phyloP scores from a whole-genome alignment of 2,113 vertebrate species.

The Campylomormyrus numenius region DNA sequence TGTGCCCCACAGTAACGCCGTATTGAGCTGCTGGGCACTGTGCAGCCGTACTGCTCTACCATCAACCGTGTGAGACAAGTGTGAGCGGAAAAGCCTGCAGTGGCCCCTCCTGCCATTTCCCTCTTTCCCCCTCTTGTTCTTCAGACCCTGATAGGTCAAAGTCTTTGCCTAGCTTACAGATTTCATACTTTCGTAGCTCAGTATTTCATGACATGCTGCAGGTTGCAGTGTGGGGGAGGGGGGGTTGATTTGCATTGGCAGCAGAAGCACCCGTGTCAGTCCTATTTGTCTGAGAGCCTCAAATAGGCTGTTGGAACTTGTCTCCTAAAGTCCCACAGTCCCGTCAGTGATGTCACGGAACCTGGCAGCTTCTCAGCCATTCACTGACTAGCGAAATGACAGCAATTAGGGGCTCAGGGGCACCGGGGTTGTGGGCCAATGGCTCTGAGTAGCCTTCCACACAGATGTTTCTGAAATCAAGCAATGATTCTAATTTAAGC shows the following conservation, averaged over 20 bases:
- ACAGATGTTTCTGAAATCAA: conserved; percentile 11
- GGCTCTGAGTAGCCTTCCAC: background rate
- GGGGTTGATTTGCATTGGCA: background rate
- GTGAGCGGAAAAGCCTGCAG: background rate
- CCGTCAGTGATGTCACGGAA: background rate
- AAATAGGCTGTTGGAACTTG: background rate
- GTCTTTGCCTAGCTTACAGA: background rate
- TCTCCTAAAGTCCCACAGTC: background rate
- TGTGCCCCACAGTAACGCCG: background rate
- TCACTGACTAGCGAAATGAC: background rate
- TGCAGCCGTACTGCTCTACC: background rate
- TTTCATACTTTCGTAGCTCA: background rate
- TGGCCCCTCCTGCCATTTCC: background rate
- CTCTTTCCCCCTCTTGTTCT: background rate
- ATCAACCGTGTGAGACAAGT: background rate
- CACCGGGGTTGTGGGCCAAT: background rate
- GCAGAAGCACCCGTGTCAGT: background rate
- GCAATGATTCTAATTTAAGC: background rate
- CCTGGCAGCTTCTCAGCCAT: background rate
- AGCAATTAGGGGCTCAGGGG: background rate
- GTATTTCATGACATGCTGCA: background rate
- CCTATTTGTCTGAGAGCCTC: background rate
- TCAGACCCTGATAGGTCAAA: background rate
- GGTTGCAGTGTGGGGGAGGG: background rate
- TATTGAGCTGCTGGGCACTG: background rate